A percentile compares a stretch with the other conserved stretches of the same genome.
Conservation (phyloP, 2,797 vertebrate species). For the Sebastes baramenuke region DNA sequence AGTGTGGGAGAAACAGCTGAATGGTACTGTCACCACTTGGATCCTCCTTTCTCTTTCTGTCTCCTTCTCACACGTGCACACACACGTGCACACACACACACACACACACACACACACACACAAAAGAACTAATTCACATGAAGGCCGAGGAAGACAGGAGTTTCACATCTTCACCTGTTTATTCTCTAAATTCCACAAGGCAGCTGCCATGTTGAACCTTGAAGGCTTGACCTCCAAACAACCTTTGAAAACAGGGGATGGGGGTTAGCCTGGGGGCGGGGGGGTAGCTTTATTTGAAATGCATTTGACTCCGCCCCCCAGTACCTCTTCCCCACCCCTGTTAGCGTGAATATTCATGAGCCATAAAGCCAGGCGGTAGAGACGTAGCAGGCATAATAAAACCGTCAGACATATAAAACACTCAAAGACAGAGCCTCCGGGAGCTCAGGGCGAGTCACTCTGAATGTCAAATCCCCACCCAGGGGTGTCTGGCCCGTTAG, state of each 20-base stretch:
- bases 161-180: conserved; percentile 79
- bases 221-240: conserved; percentile 52
- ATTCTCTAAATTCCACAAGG: conserved; percentile 60
- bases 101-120: conserved; percentile 11
- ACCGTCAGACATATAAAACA: conserved; percentile 70
- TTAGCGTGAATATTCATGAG: conserved; percentile 71
- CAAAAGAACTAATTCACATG: not conserved
- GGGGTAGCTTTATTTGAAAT: conserved; percentile 32
- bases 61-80: conserved; percentile 1
- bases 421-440: conserved; percentile 43
- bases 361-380: conserved; percentile 61
- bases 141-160: conserved; percentile 15
- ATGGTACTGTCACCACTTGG: conserved; percentile 37
- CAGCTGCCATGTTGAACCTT: conserved; percentile 71
- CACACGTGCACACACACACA: not conserved
- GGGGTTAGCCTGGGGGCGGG: not conserved
- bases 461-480: conserved; percentile 69
- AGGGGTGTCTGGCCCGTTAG: conserved; percentile 56
- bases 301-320: conserved; percentile 44
- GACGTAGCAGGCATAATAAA: conserved; percentile 65
- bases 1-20: conserved; percentile 61
- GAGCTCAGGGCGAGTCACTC: conserved; percentile 44
- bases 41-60: conserved; percentile 2
- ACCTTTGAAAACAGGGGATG: conserved; percentile 40
- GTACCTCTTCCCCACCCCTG: conserved; percentile 16